Evolutionary conservation across 1,140 invertebrate genomes (phyloP).

Genomic region (Pseudomyrmex pallidus): DNA sequence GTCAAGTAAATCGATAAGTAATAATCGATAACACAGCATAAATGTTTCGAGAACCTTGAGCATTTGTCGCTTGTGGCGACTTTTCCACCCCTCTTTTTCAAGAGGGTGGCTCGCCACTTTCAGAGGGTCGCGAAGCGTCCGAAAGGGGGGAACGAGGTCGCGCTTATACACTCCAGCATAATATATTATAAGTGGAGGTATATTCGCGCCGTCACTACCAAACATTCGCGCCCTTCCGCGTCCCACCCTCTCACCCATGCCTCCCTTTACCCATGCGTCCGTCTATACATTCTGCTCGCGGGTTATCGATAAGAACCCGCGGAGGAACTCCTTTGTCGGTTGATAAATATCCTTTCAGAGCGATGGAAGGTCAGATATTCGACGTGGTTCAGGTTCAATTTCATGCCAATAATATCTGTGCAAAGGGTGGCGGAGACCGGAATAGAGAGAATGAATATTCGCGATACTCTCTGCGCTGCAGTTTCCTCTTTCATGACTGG

Average conservation of each 20-base stretch:
- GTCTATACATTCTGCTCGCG: constrained; percentile 72
- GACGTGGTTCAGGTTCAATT: constrained; percentile 74
- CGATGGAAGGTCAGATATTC: constrained; percentile 76
- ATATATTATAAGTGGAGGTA: constrained; percentile 77
- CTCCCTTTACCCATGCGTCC: not conserved
- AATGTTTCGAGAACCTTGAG: constrained; percentile 66
- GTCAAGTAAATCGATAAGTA: constrained; percentile 20
- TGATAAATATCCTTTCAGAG: constrained; percentile 78
- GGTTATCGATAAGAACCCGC: constrained; percentile 77
- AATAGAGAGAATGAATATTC: constrained; percentile 40
- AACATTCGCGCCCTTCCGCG: constrained; percentile 68
- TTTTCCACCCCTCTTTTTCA: constrained; percentile 55
- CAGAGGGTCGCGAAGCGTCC: constrained; percentile 12
- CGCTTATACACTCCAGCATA: constrained; percentile 68
- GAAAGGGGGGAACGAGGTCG: constrained; percentile 44
- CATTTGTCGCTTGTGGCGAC: constrained; percentile 67
- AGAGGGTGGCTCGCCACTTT: constrained; percentile 69
- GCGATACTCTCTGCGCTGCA: constrained; percentile 21
- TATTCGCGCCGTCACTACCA: constrained; percentile 77
- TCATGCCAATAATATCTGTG: constrained; percentile 76
- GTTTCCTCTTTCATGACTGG: constrained; percentile 46
- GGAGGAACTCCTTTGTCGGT: constrained; percentile 73
- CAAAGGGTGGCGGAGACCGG: constrained; percentile 31
- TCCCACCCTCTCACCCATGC: constrained; percentile 15
- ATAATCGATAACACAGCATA: constrained; percentile 39